phyloP scores from a whole-genome alignment of 2,113 vertebrate genomes.

The Pteruthius melanotis region DNA sequence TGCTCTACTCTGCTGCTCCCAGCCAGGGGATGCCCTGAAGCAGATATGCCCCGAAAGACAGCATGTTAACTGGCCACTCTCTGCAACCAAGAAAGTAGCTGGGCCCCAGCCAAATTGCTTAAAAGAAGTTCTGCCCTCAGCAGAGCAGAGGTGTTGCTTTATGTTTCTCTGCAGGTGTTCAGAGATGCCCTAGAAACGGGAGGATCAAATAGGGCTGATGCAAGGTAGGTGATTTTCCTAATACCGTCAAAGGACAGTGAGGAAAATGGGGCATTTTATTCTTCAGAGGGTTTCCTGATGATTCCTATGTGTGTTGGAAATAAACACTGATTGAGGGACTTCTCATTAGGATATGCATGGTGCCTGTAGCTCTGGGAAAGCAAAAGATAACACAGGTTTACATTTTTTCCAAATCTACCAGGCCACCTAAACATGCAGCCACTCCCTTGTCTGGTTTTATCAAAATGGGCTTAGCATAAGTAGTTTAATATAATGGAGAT shows the following conservation, averaged over 20 bases:
- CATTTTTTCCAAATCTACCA: not conserved
- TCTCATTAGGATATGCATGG: not conserved
- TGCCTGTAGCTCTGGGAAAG: not conserved
- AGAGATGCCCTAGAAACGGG: not conserved
- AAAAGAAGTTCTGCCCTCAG: not conserved
- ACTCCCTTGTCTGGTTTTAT: not conserved
- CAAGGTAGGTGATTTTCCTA: not conserved
- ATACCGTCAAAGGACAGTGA: not conserved
- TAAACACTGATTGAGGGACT: not conserved
- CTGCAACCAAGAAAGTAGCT: not conserved
- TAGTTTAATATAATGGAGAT: not conserved
- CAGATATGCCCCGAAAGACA: fast-evolving
- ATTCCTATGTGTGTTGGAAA: not conserved
- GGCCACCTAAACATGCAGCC: not conserved
- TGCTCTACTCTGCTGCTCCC: not conserved
- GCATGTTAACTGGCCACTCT: not conserved
- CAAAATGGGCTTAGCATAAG: not conserved
- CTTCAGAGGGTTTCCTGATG: not conserved
- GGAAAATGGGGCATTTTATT: not conserved
- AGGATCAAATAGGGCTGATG: not conserved
- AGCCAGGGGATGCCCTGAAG: not conserved
- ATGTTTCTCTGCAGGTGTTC: not conserved
- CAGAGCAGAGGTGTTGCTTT: not conserved
- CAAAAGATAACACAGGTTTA: not conserved
- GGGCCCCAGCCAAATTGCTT: not conserved